A percentile compares a stretch with the other conserved stretches of the same genome.
phyloP scores from a whole-genome alignment of 2,113 vertebrate genomes.

The Sclerurus mexicanus region DNA sequence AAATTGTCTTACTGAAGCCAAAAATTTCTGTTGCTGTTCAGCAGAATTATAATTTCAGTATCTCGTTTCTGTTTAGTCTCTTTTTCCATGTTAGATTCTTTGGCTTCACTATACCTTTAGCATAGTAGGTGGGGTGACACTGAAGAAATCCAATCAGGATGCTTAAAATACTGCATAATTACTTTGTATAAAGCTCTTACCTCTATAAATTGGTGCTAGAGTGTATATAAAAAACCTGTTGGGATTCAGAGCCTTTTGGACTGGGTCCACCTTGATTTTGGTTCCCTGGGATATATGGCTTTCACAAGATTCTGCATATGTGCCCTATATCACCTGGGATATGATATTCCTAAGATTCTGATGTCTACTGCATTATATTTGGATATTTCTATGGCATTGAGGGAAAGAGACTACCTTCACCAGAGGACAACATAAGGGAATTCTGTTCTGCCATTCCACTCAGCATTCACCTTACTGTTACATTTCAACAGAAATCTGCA shows the following conservation, averaged over 20 bases:
- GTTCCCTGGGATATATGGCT: not conserved
- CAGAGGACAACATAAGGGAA: fast-evolving
- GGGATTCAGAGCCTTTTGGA: not conserved
- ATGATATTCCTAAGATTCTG: not conserved
- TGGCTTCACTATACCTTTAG: not conserved
- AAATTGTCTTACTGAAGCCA: not conserved
- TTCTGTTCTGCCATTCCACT: not conserved
- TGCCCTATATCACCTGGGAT: not conserved
- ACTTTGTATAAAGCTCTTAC: not conserved
- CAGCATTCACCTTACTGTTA: not conserved
- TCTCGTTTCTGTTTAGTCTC: not conserved
- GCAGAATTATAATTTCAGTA: not conserved
- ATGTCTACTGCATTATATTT: not conserved
- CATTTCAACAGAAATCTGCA: not conserved
- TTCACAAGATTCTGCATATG: not conserved
- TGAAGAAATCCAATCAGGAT: not conserved
- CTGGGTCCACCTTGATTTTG: not conserved
- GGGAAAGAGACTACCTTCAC: not conserved
- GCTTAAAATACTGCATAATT: not conserved
- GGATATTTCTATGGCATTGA: not conserved
- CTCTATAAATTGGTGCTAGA: not conserved
- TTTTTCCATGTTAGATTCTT: not conserved
- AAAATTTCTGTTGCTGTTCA: not conserved
- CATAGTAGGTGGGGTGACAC: not conserved
- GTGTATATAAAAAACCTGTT: fast-evolving